phyloP scores from a whole-genome alignment of 1,140 invertebrate genomes.

The Berghia stephanieae region DNA sequence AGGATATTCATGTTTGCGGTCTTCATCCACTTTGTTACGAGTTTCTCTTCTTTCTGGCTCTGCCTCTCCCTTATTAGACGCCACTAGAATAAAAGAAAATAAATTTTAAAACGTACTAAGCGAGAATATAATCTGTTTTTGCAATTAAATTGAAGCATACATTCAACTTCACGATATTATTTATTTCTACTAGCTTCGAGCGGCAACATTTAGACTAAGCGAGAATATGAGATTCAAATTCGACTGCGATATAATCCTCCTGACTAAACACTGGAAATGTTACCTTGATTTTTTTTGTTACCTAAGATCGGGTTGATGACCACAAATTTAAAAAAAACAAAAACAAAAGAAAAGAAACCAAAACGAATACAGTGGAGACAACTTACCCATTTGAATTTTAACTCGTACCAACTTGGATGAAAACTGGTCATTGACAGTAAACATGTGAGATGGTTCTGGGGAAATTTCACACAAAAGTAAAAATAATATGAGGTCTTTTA shows the following conservation, averaged over 20 bases:
- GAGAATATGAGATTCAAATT: too few relatives aligned
- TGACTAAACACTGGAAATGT: too few relatives aligned
- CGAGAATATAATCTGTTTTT: too few relatives aligned
- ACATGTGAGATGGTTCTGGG: slow-evolving; percentile 86
- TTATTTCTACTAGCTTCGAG: too few relatives aligned
- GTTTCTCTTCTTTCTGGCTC: slow-evolving; percentile 98
- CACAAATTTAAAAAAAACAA: not conserved
- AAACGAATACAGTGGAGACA: not conserved
- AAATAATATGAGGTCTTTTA: too few relatives aligned
- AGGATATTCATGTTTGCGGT: slow-evolving; percentile 92
- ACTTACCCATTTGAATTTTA: slow-evolving; percentile 73
- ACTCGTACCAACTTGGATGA: slow-evolving; percentile 94
- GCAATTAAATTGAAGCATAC: too few relatives aligned
- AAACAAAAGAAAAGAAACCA: not conserved
- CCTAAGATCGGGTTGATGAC: too few relatives aligned
- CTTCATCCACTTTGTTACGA: slow-evolving; percentile 97
- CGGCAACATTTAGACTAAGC: too few relatives aligned
- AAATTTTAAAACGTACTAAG: too few relatives aligned
- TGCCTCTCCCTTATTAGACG: slow-evolving; percentile 96
- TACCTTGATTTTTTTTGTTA: too few relatives aligned
- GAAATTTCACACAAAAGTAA: slow-evolving; percentile 38
- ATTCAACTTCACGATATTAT: too few relatives aligned
- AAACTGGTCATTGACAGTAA: slow-evolving; percentile 97
- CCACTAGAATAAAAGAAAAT: slow-evolving; percentile 64
- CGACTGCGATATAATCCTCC: too few relatives aligned